phyloP scores from a whole-genome alignment of 2,797 vertebrate species.

The Aplochiton taeniatus region DNA sequence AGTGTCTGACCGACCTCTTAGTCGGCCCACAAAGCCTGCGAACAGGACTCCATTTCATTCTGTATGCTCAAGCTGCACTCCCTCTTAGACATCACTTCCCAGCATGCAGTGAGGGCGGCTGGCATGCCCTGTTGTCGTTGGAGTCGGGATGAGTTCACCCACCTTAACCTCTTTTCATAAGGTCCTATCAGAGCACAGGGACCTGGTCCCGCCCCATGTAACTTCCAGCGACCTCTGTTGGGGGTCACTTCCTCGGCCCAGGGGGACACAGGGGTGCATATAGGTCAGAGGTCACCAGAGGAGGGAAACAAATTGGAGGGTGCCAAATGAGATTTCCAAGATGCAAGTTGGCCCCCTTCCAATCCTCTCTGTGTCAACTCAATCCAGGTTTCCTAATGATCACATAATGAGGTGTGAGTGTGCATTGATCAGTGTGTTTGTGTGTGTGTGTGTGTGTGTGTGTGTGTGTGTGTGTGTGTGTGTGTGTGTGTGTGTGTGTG shows the following conservation, averaged over 20 bases:
- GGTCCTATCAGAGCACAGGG: slow-evolving; percentile 55
- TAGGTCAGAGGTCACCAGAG: slow-evolving; percentile 59
- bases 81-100: slow-evolving; percentile 33
- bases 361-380: not conserved
- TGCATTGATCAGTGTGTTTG: slow-evolving; percentile 34
- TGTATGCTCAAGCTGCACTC: too few species aligned
- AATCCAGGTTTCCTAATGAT: slow-evolving; percentile 60
- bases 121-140: not conserved
- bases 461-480: slow-evolving; percentile 14
- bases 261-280: slow-evolving; percentile 41
- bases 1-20: too few species aligned
- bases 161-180: slow-evolving; percentile 63
- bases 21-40: too few species aligned
- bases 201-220: slow-evolving; percentile 46
- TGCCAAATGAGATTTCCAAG: slow-evolving; percentile 44
- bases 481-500: slow-evolving; percentile 63
- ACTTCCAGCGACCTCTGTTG: slow-evolving; percentile 60
- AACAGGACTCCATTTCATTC: too few species aligned
- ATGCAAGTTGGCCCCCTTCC: slow-evolving; percentile 34
- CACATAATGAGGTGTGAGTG: slow-evolving; percentile 70
- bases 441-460: not conserved
- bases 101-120: slow-evolving; percentile 32
- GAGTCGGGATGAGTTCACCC: slow-evolving; percentile 53
- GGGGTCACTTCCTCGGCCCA: slow-evolving; percentile 69
- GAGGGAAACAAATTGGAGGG: slow-evolving; percentile 22